Base-by-base conservation (phyloP, 2,797 vertebrate genomes). In the Eulemur rubriventer region DNA sequence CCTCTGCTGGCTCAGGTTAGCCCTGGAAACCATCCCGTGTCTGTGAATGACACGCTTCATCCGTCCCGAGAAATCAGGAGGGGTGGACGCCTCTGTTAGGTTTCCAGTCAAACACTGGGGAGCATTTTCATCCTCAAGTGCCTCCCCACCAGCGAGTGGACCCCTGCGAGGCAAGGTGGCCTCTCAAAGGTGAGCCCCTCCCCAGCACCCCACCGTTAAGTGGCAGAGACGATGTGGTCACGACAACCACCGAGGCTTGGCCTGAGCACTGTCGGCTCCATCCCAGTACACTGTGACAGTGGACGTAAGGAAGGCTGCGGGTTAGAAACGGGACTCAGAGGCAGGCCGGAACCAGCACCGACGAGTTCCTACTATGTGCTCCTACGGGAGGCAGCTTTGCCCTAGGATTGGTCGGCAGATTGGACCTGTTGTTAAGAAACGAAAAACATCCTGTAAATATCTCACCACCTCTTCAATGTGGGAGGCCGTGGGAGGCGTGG, bases 151-250 rank as follows among this genome's bases (percentile, higher is more conserved):
- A 5, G 28, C 2, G 0, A 22, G 55, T 0, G 35, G 41, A 1
- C 7, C 30, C 48, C 63, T n/a, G 50, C 0, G 0, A 35, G 63
- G 30, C 17, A 4, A 17, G 0, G 0, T 3, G 78, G 57, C 11
- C 11, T 26, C 6, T 9, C 33, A 4, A 8, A 10, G 30, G 28
- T 2, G 4, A 11, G 4, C 22, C 2, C 9, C 0, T 50, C 16
- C 76, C 20, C 5, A 8, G 12, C 0, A 2, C 17, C 41, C 6
- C 0, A 4, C 55, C 1, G 0, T 10, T 10, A 38, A 20, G 20
- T 33, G 38, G 16, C 28, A 8, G 24, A 30, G 61, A 89, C 30
- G 3, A 4, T 2, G 16, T 0, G 17, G 43, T 0, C 2, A n/a
- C 22, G 8, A 10, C 0, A 11, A 10, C 46, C 55, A 28, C 50